Evolutionary conservation across 2,113 vertebrate genomes (phyloP).

Genomic region (Numenius arquata): DNA sequence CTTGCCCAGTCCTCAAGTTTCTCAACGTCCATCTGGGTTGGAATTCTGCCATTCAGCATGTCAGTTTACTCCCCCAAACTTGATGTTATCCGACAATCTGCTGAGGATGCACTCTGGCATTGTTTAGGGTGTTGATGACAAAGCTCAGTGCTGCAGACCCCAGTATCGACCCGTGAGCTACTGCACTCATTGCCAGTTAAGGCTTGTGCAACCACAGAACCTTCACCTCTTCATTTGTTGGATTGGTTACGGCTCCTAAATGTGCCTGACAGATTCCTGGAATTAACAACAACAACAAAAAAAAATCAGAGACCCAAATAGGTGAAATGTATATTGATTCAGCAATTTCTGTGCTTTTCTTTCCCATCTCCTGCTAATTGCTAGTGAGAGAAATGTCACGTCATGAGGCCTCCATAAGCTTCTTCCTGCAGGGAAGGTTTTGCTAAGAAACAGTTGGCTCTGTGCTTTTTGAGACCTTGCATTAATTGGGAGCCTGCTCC

Average conservation of each 20-base stretch:
- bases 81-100: neutral
- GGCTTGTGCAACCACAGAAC: neutral
- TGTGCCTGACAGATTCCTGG: neutral
- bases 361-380: conserved; percentile 43
- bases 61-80: neutral
- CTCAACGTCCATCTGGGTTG: neutral
- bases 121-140: neutral
- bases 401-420: conserved; percentile 12
- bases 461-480: conserved; percentile 29
- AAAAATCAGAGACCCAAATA: neutral
- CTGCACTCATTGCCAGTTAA: neutral
- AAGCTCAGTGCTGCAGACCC: neutral
- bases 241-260: neutral
- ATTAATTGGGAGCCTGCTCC: conserved; percentile 49
- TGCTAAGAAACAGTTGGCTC: conserved; percentile 3
- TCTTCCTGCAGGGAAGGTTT: conserved; percentile 9
- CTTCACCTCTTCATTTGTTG: neutral
- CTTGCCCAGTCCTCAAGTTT: neutral
- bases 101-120: neutral
- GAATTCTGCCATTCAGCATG: neutral
- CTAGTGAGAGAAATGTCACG: conserved; percentile 28
- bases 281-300: neutral
- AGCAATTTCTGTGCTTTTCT: conserved; percentile 7
- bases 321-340: conserved; percentile 16
- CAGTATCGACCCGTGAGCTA: neutral